phyloP scores from a whole-genome alignment of 53 echinoderm and acorn worm species.

The Astropecten irregularis region DNA sequence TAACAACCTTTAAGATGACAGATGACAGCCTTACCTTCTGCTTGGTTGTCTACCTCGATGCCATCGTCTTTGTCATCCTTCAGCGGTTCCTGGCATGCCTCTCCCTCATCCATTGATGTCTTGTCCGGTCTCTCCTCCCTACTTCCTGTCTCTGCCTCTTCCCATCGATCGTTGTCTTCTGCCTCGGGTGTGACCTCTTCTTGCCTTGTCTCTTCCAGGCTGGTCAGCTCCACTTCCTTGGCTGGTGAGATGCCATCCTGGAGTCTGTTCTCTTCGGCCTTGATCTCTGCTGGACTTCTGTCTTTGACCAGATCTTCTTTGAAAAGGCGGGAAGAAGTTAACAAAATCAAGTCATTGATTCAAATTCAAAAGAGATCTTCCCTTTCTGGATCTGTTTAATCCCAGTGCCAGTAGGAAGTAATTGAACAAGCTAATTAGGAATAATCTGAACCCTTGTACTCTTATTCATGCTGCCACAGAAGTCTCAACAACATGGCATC shows the following conservation, averaged over 20 bases:
- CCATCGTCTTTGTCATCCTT: neutral
- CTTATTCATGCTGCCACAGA: too few species aligned
- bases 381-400: too few species aligned
- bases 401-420: too few species aligned
- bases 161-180: neutral
- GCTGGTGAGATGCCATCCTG: neutral
- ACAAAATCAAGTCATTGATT: neutral
- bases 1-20: too few species aligned
- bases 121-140: neutral
- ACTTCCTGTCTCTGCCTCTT: neutral
- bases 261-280: constrained; percentile 8
- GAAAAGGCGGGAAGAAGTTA: neutral
- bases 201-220: constrained; percentile 11
- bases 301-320: constrained; percentile 52
- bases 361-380: too few species aligned
- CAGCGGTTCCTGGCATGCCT: neutral
- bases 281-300: constrained; percentile 7
- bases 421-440: too few species aligned
- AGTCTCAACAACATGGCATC: too few species aligned
- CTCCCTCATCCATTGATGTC: neutral
- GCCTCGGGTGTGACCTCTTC: neutral
- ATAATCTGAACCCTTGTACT: too few species aligned
- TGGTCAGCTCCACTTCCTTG: constrained; percentile 51
- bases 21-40: constrained; percentile 18
- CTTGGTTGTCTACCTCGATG: neutral